phyloP scores from a whole-genome alignment of 2,797 vertebrate genomes.

The Oceanodroma leucorhoa region DNA sequence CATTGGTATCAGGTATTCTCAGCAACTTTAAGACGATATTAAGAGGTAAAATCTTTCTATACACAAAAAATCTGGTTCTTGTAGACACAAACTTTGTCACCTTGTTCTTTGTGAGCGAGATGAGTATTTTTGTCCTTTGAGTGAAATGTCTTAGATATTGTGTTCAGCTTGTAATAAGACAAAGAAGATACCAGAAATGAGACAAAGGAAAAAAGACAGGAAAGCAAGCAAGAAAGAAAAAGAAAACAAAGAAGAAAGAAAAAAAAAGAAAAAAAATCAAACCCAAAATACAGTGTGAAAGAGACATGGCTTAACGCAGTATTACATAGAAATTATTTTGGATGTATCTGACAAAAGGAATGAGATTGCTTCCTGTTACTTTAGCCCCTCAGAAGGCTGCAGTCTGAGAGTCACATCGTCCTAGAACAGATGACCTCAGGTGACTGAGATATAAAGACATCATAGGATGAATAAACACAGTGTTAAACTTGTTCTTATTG shows the following conservation, averaged over 20 bases:
- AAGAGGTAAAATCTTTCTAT: neutral
- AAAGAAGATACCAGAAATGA: neutral
- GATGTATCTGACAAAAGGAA: neutral
- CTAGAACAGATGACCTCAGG: neutral
- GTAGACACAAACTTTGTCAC: neutral
- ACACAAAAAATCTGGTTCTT: neutral
- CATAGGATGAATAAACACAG: rapidly evolving
- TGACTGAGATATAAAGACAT: neutral
- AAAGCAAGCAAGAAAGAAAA: neutral
- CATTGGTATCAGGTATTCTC: neutral
- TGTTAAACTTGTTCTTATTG: neutral
- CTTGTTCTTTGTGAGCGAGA: neutral
- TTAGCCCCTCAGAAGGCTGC: neutral
- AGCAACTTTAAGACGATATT: neutral
- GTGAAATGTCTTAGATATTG: neutral
- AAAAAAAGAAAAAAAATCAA: neutral
- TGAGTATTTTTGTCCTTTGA: neutral
- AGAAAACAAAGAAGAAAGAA: neutral
- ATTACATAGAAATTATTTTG: neutral
- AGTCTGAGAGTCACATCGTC: neutral
- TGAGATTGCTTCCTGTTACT: neutral
- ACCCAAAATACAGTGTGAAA: neutral
- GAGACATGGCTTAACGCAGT: neutral
- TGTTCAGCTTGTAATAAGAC: neutral
- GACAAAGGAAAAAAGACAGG: neutral